phyloP scores from a whole-genome alignment of 2,113 vertebrate species.

The Vulpes ferrilata region DNA sequence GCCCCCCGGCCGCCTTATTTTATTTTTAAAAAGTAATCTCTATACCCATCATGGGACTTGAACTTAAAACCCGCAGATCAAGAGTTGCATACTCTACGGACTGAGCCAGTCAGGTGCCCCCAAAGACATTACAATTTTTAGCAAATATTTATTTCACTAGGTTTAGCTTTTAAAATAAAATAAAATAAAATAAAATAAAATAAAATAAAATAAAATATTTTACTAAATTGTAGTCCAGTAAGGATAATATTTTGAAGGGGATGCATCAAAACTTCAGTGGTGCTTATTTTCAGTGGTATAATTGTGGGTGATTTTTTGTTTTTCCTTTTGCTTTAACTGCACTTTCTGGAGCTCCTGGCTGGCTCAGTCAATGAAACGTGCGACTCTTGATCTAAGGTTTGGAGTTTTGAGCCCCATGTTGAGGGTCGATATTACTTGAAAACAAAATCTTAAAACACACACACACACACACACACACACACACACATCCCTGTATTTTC shows the following conservation, averaged over 20 bases:
- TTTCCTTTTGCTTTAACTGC: neutral
- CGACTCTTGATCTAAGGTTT: too few relatives aligned
- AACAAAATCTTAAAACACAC: too few relatives aligned
- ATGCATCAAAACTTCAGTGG: neutral
- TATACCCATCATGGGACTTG: neutral
- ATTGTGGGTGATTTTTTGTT: neutral
- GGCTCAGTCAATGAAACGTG: too few relatives aligned
- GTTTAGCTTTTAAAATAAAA: slow-evolving; percentile 24
- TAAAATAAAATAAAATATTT: neutral
- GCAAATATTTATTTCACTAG: slow-evolving; percentile 39
- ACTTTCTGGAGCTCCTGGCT: neutral
- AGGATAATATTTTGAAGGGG: neutral
- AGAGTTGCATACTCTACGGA: neutral
- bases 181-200: neutral
- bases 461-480: too few relatives aligned
- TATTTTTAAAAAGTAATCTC: neutral
- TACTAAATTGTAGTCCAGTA: neutral
- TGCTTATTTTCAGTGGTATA: neutral
- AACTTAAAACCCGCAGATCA: neutral
- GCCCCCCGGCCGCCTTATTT: too few relatives aligned
- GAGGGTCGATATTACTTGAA: too few relatives aligned
- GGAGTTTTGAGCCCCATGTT: too few relatives aligned
- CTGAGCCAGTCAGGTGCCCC: neutral
- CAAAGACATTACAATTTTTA: neutral
- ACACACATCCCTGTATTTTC: too few relatives aligned